Percentiles rank a stretch among this genome's conserved stretches.
Conservation (phyloP, 2,888 invertebrate genomes). For the Elmis aenea region DNA sequence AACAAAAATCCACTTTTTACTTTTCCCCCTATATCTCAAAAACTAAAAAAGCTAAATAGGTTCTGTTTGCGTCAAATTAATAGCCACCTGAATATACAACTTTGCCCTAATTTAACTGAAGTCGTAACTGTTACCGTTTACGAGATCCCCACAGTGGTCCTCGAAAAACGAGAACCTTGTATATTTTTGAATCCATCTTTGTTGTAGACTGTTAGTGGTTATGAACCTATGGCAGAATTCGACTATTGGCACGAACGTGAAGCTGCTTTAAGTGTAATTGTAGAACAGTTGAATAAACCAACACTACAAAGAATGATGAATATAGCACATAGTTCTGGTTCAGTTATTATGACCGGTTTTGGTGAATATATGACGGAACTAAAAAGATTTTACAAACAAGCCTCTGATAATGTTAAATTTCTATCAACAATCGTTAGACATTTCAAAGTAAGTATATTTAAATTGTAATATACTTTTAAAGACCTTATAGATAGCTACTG, state of each 20-base stretch:
- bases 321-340: conserved; percentile 53
- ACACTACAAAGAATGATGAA: conserved; percentile 58
- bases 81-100: too few species aligned
- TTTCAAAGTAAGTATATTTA: conserved; percentile 52
- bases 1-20: too few species aligned
- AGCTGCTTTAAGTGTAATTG: conserved; percentile 67
- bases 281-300: conserved; percentile 76
- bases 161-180: too few species aligned
- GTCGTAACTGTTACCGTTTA: too few species aligned
- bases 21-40: too few species aligned
- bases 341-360: conserved; percentile 56
- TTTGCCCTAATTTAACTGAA: too few species aligned
- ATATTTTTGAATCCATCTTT: conserved; percentile 5
- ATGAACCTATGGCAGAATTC: conserved; percentile 80
- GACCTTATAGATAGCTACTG: too few species aligned
- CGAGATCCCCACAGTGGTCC: too few species aligned
- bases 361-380: conserved; percentile 57
- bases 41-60: too few species aligned
- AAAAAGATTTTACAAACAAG: conserved; percentile 62
- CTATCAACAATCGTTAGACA: conserved; percentile 69
- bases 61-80: too few species aligned
- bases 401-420: conserved; percentile 75
- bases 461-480: too few species aligned
- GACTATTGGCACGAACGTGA: conserved; percentile 82
- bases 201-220: conserved; percentile 56